Conservation (phyloP, 2,113 vertebrate species). For the Ellobius talpinus region DNA sequence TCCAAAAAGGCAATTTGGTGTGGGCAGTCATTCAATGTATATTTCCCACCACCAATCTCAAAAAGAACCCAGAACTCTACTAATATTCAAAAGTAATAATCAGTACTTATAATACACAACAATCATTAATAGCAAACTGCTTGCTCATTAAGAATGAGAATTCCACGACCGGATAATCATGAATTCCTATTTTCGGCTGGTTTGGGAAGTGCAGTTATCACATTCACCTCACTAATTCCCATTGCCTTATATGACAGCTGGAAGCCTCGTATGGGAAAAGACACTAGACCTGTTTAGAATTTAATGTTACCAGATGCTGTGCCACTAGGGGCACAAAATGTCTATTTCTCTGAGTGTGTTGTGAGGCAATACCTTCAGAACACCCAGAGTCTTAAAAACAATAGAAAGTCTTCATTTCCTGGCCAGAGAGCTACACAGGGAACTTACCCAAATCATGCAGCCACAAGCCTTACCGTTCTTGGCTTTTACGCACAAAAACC, state of each 20-base stretch:
- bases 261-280: background rate
- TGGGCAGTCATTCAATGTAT: background rate
- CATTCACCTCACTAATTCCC: background rate
- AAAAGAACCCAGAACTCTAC: slow-evolving; percentile 16
- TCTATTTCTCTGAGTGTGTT: background rate
- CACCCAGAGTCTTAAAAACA: background rate
- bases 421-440: background rate
- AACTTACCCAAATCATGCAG: background rate
- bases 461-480: background rate
- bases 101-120: slow-evolving; percentile 12
- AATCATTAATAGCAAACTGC: slow-evolving; percentile 42
- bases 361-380: background rate
- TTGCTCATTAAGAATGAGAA: slow-evolving; percentile 60
- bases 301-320: background rate
- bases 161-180: slow-evolving; percentile 2
- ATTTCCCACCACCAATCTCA: slow-evolving; percentile 7
- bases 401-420: background rate
- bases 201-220: background rate
- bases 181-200: background rate
- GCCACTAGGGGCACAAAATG: background rate
- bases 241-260: background rate
- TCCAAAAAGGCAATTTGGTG: background rate
- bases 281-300: background rate
- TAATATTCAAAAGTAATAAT: slow-evolving; percentile 42
- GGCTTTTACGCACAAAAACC: background rate